A percentile compares a stretch with the other conserved stretches of the same genome.
Conservation (phyloP, 2,113 vertebrate genomes). For the Apistogramma diplotaenia region DNA sequence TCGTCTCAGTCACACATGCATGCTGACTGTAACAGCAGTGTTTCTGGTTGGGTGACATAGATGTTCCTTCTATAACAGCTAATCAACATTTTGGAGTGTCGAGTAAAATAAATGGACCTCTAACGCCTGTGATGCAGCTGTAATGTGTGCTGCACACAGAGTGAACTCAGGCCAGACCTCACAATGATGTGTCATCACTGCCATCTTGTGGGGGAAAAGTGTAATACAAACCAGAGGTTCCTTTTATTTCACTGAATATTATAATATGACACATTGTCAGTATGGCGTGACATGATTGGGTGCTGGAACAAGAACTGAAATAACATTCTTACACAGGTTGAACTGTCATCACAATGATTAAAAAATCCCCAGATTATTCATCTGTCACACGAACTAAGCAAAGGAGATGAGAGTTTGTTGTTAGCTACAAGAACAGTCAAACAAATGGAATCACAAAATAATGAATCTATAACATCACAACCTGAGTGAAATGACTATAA, state of each 20-base stretch:
- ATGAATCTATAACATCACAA: background rate
- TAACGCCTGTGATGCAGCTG: background rate
- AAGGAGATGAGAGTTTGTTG: background rate
- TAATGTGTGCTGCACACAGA: background rate
- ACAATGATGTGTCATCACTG: slow-evolving; percentile 21
- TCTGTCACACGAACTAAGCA: background rate
- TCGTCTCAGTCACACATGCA: background rate
- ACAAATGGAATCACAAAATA: background rate
- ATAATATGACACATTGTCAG: background rate
- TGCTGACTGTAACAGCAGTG: fast-evolving
- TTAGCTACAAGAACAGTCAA: background rate
- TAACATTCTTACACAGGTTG: background rate
- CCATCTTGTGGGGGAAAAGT: slow-evolving; percentile 59
- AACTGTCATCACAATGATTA: background rate
- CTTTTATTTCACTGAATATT: slow-evolving; percentile 38
- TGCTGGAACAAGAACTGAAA: background rate
- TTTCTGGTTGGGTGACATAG: background rate
- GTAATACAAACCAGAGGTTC: slow-evolving; percentile 19
- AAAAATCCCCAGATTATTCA: background rate
- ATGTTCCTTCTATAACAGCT: background rate
- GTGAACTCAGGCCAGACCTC: background rate
- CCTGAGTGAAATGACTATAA: slow-evolving; percentile 16
- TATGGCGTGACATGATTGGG: background rate
- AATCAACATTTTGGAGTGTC: background rate
- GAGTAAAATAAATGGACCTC: background rate